Conservation (phyloP, 2,113 vertebrate species). For the Falco punctatus region DNA sequence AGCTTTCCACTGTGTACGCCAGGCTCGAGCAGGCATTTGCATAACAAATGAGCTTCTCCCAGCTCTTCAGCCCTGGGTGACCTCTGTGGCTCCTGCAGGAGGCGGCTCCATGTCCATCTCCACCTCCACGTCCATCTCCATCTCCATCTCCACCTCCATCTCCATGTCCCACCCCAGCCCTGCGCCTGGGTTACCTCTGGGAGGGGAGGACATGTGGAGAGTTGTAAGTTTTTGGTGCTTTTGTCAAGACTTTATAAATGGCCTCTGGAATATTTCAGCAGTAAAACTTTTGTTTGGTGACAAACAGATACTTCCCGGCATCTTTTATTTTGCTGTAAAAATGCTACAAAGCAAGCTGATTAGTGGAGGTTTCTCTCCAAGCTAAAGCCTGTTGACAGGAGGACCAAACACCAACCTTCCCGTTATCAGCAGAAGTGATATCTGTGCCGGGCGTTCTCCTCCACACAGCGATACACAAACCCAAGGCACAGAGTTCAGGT, state of each 20-base stretch:
- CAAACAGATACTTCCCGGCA: background rate
- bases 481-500: background rate
- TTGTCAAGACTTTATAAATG: background rate
- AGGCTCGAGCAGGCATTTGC: constrained; percentile 48
- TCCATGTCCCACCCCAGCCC: background rate
- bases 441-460: background rate
- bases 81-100: background rate
- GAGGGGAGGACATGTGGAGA: background rate
- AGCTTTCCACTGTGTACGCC: constrained; percentile 54
- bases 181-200: background rate
- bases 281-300: background rate
- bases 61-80: background rate
- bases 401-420: background rate
- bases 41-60: constrained; percentile 52
- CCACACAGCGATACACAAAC: background rate
- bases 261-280: background rate
- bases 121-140: background rate
- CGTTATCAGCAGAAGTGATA: background rate
- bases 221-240: background rate
- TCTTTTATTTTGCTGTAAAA: constrained; percentile 9
- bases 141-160: background rate
- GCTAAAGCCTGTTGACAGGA: background rate
- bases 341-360: background rate
- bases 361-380: background rate
- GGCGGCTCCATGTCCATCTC: background rate